Base-by-base conservation (phyloP, 2,888 invertebrate genomes). In the Hirtodrosophila trivittata region DNA sequence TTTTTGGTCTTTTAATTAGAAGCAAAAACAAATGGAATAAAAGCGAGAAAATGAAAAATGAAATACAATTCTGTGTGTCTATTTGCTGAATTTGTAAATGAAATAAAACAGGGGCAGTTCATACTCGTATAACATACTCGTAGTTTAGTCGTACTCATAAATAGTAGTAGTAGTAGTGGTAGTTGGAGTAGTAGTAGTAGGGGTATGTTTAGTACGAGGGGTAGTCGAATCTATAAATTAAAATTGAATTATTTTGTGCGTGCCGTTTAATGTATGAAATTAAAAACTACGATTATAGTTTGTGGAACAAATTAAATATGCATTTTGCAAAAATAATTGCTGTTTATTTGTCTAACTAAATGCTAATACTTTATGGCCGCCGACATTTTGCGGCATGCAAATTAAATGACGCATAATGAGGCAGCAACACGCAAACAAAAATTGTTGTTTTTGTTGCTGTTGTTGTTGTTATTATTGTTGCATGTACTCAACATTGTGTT, bases 401-500 rank as follows among this genome's bases (percentile, higher is more conserved):
- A 80, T 84, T 70, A 77, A 71, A 80, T 84, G 81, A 67, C 66
- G 68, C 82, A 71, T 78, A 82, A 82, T 78, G 78, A 66, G 64
- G 30, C 47, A 30, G 14, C 38, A 32, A 41, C 45, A 64, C 32
- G 41, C 49, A 37, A 41, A 60, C 7, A 21, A 35, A 55, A 41
- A 6, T 39, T 39, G 4, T 10, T 28, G 12, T 28, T 16, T 14
- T 38, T 38, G 14, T 35, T 13, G 30, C 35, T 41, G 16, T 16
- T 33, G n/a, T 16, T 49, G 26, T 3, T 13, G 30, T 33, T 6
- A 37, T 33, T 42, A 45, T 35, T 35, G 35, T 12, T 35, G 35
- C 35, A 35, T 12, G 12, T 35, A 35, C 1, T 6, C 8, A 12
- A 13, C 14, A 13, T 12, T 58, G 67, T 45, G 72, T 58, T 72